Evolutionary conservation across 1,140 invertebrate genomes (phyloP).

Genomic region (Temnothorax nylanderi): DNA sequence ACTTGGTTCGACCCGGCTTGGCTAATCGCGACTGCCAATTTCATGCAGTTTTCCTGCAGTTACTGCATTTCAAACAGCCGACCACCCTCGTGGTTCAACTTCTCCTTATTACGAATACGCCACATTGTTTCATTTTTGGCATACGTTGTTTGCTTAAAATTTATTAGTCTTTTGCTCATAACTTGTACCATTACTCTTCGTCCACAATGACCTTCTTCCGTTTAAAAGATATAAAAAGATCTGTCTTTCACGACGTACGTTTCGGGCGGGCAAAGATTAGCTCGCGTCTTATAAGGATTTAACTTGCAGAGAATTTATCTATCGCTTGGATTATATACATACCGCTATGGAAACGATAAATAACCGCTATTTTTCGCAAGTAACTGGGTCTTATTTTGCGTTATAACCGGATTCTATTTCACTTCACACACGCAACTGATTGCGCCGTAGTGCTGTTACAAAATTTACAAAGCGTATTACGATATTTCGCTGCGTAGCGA

Average conservation of each 20-base stretch:
- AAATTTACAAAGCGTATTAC: slow-evolving; percentile 28
- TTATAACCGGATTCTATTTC: slow-evolving; percentile 1
- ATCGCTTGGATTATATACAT: neutral
- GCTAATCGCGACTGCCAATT: slow-evolving; percentile 49
- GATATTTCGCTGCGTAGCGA: neutral
- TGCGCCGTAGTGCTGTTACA: neutral
- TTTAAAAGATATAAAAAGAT: neutral
- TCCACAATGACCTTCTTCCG: neutral
- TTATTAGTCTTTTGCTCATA: neutral
- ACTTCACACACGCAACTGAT: neutral
- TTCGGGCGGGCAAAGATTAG: neutral
- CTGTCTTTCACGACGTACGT: neutral
- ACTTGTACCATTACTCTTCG: neutral
- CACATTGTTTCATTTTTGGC: neutral
- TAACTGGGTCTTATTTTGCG: neutral
- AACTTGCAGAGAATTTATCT: neutral
- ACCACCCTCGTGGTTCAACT: neutral
- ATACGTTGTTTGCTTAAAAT: neutral
- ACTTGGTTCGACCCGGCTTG: slow-evolving; percentile 24
- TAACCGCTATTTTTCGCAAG: neutral
- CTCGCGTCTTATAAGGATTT: neutral
- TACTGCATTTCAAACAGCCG: neutral
- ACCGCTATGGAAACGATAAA: neutral
- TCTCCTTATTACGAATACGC: slow-evolving; percentile 21
- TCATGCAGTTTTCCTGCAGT: slow-evolving; percentile 40